A percentile compares a stretch with the other conserved stretches of the same genome.
Conservation (phyloP, 2,113 vertebrate genomes). For the Scytalopus superciliaris region DNA sequence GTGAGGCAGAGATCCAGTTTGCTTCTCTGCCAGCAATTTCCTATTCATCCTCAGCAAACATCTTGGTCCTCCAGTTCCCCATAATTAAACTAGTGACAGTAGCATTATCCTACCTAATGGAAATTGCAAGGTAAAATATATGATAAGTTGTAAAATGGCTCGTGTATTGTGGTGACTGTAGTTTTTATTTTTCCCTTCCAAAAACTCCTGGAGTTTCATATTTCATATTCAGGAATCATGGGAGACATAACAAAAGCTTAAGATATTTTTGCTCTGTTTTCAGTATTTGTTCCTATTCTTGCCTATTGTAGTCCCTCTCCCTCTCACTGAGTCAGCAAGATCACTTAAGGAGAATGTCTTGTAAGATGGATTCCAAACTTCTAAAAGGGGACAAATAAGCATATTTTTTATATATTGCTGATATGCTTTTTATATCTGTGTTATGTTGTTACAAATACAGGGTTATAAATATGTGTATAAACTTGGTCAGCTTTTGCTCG, state of each 20-base stretch:
- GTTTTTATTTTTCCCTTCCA: neutral
- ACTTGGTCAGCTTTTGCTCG: neutral
- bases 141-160: neutral
- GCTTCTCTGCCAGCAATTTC: neutral
- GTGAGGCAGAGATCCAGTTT: neutral
- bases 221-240: neutral
- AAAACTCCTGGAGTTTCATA: neutral
- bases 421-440: neutral
- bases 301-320: neutral
- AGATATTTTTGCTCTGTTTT: slow-evolving; percentile 1
- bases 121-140: neutral
- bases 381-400: neutral
- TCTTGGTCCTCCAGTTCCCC: neutral
- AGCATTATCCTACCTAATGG: neutral
- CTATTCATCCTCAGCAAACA: neutral
- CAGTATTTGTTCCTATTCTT: neutral
- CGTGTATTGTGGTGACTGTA: neutral
- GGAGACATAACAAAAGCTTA: neutral
- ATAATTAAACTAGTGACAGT: neutral
- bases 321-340: neutral
- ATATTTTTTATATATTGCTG: neutral
- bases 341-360: neutral
- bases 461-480: neutral
- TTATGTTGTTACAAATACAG: neutral
- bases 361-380: neutral